Percentiles rank a stretch among this genome's conserved stretches.
Conservation (phyloP, 2,113 vertebrate genomes). For the Muntiacus reevesi region DNA sequence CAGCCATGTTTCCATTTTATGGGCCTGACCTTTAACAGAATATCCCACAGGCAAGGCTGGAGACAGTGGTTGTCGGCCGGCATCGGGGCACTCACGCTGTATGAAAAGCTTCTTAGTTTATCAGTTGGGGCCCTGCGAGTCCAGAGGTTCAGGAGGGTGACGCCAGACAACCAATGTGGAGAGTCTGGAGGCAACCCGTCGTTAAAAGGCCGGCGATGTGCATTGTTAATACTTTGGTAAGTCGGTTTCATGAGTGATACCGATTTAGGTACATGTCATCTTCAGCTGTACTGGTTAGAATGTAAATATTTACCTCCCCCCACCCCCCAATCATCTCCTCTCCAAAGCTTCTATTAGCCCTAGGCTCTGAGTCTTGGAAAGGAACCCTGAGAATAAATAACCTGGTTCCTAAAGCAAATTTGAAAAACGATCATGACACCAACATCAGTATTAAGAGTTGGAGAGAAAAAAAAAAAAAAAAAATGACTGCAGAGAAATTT, state of each 20-base stretch:
- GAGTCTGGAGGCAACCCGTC: background rate
- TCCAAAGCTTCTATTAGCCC: background rate
- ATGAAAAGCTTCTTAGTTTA: background rate
- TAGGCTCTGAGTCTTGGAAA: background rate
- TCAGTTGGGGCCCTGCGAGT: background rate
- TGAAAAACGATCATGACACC: background rate
- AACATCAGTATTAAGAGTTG: background rate
- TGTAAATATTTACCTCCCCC: background rate
- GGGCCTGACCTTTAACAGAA: slow-evolving; percentile 56
- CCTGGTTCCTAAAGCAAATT: background rate
- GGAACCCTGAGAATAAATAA: background rate
- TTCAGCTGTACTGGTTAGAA: background rate
- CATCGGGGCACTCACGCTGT: background rate
- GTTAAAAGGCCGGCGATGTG: background rate
- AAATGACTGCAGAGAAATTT: background rate
- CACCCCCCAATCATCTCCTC: background rate
- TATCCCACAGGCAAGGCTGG: slow-evolving; percentile 31
- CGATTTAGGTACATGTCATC: background rate
- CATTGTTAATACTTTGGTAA: background rate
- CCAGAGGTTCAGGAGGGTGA: background rate
- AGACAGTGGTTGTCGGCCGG: slow-evolving; percentile 20
- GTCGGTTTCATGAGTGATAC: background rate
- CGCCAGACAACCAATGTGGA: background rate
- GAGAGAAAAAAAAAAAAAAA: background rate
- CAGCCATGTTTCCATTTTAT: slow-evolving; percentile 51